These are phyloP conservation scores for Xerus rutilus DNA, from an alignment of 2,797 vertebrate species.

Conservation along the genomic window DNA sequence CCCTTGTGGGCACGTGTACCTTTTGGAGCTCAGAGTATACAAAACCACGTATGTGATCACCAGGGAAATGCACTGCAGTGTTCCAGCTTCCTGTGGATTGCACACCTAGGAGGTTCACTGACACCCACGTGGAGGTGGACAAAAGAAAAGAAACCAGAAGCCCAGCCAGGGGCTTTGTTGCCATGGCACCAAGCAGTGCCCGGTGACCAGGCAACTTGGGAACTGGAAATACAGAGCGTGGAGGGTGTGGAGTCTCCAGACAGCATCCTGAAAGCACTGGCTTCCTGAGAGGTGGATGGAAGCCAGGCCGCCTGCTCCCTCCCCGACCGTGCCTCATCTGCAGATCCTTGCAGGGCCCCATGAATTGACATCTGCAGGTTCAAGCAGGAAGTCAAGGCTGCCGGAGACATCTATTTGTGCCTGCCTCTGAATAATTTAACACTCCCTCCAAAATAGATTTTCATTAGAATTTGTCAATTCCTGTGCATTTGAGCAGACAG, in stretches of 20 bases:
- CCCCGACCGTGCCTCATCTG: neutral
- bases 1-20: too few relatives aligned
- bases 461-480: constrained; percentile 80
- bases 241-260: neutral
- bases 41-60: neutral
- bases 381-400: constrained; percentile 61
- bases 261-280: neutral
- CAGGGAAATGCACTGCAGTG: rapidly evolving
- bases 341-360: neutral
- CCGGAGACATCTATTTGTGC: constrained; percentile 74
- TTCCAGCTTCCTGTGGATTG: neutral
- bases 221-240: neutral
- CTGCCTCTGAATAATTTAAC: constrained; percentile 86
- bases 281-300: rapidly evolving
- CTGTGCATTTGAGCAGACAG: constrained; percentile 59
- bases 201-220: neutral
- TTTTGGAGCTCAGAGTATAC: neutral
- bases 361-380: constrained; percentile 29
- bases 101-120: neutral
- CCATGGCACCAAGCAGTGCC: neutral
- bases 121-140: rapidly evolving
- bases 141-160: neutral
- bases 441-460: constrained; percentile 70
- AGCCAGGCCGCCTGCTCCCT: neutral
- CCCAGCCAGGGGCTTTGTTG: neutral